These are phyloP conservation scores for Lampropteryx suffumata DNA, from an alignment of 2,888 invertebrate species.

Conservation along the genomic window DNA sequence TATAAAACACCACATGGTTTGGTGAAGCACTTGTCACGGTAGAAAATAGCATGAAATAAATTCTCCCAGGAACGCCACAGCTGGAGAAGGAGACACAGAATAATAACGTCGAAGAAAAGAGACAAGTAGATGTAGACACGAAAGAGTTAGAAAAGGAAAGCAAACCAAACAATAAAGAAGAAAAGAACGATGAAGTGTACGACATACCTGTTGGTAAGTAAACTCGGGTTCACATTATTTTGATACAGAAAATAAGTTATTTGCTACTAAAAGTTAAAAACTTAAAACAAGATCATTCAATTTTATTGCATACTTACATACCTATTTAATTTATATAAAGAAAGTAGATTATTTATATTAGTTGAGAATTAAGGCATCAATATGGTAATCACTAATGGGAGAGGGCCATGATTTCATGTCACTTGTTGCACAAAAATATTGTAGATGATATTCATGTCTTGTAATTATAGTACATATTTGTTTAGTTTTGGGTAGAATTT, in stretches of 20 bases:
- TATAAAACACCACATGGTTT: slow-evolving; percentile 4
- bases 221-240: slow-evolving; percentile 36
- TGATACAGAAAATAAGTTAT: slow-evolving; percentile 10
- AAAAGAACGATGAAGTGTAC: slow-evolving; percentile 70
- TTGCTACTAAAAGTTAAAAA: background rate
- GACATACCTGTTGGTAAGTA: slow-evolving; percentile 78
- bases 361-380: too few species aligned
- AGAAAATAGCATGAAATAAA: slow-evolving; percentile 49
- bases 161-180: slow-evolving; percentile 49
- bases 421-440: too few species aligned
- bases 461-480: too few species aligned
- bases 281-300: background rate
- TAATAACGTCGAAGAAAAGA: slow-evolving; percentile 67
- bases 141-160: slow-evolving; percentile 57
- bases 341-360: too few species aligned
- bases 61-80: slow-evolving; percentile 69
- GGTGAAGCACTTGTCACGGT: slow-evolving; percentile 18
- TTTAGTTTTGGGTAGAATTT: too few species aligned
- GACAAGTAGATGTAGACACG: slow-evolving; percentile 53
- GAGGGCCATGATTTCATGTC: too few species aligned
- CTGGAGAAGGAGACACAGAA: slow-evolving; percentile 53
- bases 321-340: too few species aligned
- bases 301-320: too few species aligned
- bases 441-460: too few species aligned
- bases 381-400: too few species aligned